Evolutionary conservation across 2,113 vertebrate genomes (phyloP), one percentile per base, ranked within the genome.

Genomic region (Agelaius tricolor): DNA sequence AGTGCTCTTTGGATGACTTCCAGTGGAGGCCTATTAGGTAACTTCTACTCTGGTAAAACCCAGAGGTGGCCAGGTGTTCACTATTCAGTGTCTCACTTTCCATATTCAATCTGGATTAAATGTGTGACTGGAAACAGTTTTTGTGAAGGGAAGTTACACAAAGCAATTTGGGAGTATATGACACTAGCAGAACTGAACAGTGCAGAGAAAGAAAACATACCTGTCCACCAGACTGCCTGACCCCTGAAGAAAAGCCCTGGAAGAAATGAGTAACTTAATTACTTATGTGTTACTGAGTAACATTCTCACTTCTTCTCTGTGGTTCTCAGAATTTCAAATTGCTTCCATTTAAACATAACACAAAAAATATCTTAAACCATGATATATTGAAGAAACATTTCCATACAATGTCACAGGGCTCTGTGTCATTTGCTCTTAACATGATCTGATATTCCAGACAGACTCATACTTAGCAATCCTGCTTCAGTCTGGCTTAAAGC

Each of bases 211-310:
- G 43, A 51, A 89, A 51, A 65, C 69, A 3, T 95, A 97, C 91
- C 94, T 95, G 96, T 87, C 93, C 94, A 18, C 94, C 94, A 57
- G 54, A 52, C 22, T 94, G 95, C 16, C 94, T 92, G 86, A 83
- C 57, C 90, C 96, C 83, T 71, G 92, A 90, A 69, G 92, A 44
- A 39, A 10, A 94, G 18, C 94, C 95, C 96, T 97, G 72, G 30
- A 90, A 85, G 79, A 92, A 74, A 62, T 5, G 0, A 49, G 15
- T 10, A 51, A 52, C 6, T n/a, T 27, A 30, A 47, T 92, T 74
- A 90, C 62, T 83, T 79, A 19, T 61, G 13, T 88, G 44, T 74
- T 74, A 58, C n/a, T 63, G 11, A 71, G 10, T 75, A 84, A 75
- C 16, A 43, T 37, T 66, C 27, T 82, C 16, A 20, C n/a, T 73